Conservation (phyloP, 2,888 invertebrate genomes). For the Ochropleura leucogaster region DNA sequence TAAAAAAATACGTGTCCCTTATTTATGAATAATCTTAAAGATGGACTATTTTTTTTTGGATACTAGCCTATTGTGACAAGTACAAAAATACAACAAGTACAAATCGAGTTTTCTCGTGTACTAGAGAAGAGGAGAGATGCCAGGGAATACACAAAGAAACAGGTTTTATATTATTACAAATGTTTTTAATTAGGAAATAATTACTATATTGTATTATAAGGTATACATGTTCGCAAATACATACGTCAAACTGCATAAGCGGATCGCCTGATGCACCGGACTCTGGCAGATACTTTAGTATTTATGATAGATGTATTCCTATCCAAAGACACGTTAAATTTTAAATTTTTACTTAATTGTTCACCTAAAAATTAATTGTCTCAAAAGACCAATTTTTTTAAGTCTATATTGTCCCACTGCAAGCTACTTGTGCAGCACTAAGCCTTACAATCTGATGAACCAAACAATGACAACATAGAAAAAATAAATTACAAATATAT, state of each 20-base stretch:
- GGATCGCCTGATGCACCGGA: background rate
- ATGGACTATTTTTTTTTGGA: no score
- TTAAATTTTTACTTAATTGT: no score
- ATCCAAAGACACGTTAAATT: background rate
- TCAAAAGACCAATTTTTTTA: background rate
- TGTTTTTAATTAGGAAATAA: background rate
- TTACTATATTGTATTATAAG: background rate
- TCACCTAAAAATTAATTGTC: background rate
- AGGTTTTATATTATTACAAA: background rate
- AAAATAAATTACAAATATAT: conserved; percentile 27
- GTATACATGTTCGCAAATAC: background rate
- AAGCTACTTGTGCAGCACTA: background rate
- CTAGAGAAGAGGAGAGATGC: background rate
- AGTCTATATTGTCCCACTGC: no score
- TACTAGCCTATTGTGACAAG: no score
- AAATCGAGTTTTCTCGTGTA: no score
- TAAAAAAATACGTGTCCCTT: no score
- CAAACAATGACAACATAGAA: conserved; percentile 31
- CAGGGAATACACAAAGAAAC: background rate
- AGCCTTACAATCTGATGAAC: conserved; percentile 34
- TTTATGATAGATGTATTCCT: background rate
- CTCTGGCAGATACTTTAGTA: background rate
- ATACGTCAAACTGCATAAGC: background rate
- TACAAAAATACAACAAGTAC: no score
- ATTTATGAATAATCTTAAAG: no score